Base-by-base conservation (phyloP, 37 sponge, comb jelly and placozoan genomes). In the Oopsacas minuta region DNA sequence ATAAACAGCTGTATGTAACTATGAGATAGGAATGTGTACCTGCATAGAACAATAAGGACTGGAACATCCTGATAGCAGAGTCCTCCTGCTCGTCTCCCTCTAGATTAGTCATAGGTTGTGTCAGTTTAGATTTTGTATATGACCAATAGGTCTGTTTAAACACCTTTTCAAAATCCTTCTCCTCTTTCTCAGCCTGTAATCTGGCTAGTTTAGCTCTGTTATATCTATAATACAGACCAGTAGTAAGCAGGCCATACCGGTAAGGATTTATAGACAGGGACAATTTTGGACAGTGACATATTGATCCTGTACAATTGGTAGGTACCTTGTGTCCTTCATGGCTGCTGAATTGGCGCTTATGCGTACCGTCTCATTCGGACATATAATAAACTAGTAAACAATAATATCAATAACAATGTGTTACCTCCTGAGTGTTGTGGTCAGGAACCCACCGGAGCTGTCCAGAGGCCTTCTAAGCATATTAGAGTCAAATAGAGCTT, bases 71-170 rank as follows among this genome's bases (percentile, higher is more conserved):
- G n/a, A 93, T 38, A 0, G 91, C 93, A 1, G 81, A 35, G 0
- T 91, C 92, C 85, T 94, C 94, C 53, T 91, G 52, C 52, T 94
- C 94, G 7, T 83, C 89, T 52, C 94, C 94, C 20, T 85, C 88
- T 82, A 89, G 89, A 0, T 93, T 85, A 0, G 93, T 87, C 75
- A 95, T 85, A 22, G 93, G 90, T 82, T 91, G 96, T 53, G 89
- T 85, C 28, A 95, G 84, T 83, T 86, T 85, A 81, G 88, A 91
- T 90, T 95, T 95, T 23, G 86, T 84, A 88, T 95, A 95, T 32
- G 96, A 95, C 96, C 96, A 95, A 87, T 90, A 95, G 25, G 85
- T 91, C 75, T 89, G 90, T 61, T 95, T 95, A 91, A 86, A 95
- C 36, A 95, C 90, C 89, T 95, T 95, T 39, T 95, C 96, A 86